These are phyloP conservation scores for Trematomus bernacchii DNA, from an alignment of 2,797 vertebrate species.

Conservation along the genomic window DNA sequence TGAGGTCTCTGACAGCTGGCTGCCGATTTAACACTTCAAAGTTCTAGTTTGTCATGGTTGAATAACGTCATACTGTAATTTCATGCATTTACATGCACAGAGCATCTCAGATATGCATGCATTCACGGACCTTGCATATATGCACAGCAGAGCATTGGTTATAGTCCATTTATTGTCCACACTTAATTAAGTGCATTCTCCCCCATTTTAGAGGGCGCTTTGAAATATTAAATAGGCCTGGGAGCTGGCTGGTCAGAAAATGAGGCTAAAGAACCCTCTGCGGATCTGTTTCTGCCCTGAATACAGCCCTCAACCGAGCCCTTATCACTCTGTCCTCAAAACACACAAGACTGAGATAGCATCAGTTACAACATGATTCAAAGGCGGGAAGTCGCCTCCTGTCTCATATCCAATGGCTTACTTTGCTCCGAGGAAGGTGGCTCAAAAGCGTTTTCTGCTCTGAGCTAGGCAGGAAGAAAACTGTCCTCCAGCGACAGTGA, in stretches of 20 bases:
- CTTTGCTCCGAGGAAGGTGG: slow-evolving; percentile 19
- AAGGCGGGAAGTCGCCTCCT: slow-evolving; percentile 28
- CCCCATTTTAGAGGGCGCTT: slow-evolving; percentile 61
- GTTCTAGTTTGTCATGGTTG: slow-evolving; percentile 63
- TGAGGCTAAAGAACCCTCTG: slow-evolving; percentile 69
- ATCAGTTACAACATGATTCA: slow-evolving; percentile 40
- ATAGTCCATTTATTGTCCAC: slow-evolving; percentile 77
- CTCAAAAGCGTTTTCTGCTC: slow-evolving; percentile 13
- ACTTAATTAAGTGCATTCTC: slow-evolving; percentile 73
- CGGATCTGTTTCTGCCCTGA: slow-evolving; percentile 65
- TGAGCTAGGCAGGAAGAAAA: background rate
- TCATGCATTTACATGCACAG: slow-evolving; percentile 59
- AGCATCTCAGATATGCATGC: slow-evolving; percentile 34
- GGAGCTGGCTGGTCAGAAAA: slow-evolving; percentile 75
- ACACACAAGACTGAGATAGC: slow-evolving; percentile 52
- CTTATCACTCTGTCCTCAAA: slow-evolving; percentile 64
- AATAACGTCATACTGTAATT: slow-evolving; percentile 60
- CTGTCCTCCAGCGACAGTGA: background rate
- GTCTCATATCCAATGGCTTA: slow-evolving; percentile 19
- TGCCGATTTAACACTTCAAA: slow-evolving; percentile 73
- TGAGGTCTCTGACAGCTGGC: slow-evolving; percentile 52
- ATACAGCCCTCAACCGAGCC: slow-evolving; percentile 57
- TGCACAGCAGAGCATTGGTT: slow-evolving; percentile 58
- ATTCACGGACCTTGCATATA: slow-evolving; percentile 46
- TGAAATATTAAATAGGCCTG: slow-evolving; percentile 77